Percentiles rank a stretch among this genome's conserved stretches.
Conservation (phyloP, 2,888 invertebrate genomes). For the Andrena fulva region DNA sequence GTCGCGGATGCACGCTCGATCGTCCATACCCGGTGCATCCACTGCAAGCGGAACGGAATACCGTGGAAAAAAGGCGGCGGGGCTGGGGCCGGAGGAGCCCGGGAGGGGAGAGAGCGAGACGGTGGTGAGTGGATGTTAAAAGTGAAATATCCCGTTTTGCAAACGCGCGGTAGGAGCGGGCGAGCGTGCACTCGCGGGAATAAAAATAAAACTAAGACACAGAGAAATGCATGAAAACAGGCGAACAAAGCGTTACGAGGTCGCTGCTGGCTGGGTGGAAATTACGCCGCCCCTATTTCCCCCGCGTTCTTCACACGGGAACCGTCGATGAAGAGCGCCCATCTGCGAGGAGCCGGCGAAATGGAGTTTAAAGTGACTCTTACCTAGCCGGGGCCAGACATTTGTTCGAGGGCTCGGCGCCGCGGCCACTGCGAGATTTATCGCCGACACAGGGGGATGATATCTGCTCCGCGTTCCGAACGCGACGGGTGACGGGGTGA, state of each 20-base stretch:
- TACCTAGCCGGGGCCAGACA: slow-evolving; percentile 17
- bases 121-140: slow-evolving; percentile 44
- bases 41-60: slow-evolving; percentile 36
- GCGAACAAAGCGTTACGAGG: background rate
- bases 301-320: background rate
- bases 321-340: background rate
- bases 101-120: background rate
- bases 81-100: background rate
- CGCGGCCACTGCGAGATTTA: slow-evolving; percentile 33
- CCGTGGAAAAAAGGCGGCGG: background rate
- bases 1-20: slow-evolving; percentile 51
- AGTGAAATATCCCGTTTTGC: slow-evolving; percentile 48
- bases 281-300: slow-evolving; percentile 18
- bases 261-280: slow-evolving; percentile 20
- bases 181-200: background rate
- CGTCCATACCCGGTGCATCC: slow-evolving; percentile 40
- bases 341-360: slow-evolving; percentile 6
- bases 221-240: background rate
- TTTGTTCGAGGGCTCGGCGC: slow-evolving; percentile 3
- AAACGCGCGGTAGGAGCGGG: slow-evolving; percentile 29
- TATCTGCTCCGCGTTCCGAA: background rate
- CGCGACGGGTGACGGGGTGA: background rate
- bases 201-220: background rate
- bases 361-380: slow-evolving; percentile 9
- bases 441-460: background rate